phyloP scores from a whole-genome alignment of 2,797 vertebrate species.

The Clarias laeviceps region DNA sequence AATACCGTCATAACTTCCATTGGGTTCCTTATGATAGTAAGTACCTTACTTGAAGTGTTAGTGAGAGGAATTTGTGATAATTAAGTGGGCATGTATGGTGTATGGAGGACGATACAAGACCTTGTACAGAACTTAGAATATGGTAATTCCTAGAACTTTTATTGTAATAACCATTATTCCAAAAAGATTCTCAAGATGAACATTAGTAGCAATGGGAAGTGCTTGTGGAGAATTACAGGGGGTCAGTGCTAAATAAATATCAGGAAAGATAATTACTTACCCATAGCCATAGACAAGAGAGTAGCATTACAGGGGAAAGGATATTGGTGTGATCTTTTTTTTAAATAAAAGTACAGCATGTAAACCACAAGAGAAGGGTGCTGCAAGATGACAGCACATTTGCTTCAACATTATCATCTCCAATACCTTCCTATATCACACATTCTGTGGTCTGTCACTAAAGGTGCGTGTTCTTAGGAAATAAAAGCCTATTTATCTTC shows the following conservation, averaged over 20 bases:
- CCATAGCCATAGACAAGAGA: slow-evolving; percentile 28
- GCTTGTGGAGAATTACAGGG: slow-evolving; percentile 27
- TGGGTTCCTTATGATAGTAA: slow-evolving; percentile 30
- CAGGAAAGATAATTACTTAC: slow-evolving; percentile 44
- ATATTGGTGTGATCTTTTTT: slow-evolving; percentile 41
- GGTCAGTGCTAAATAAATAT: slow-evolving; percentile 30
- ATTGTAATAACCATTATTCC: not conserved
- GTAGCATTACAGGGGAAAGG: slow-evolving; percentile 41
- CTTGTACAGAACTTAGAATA: not conserved
- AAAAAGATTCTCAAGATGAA: slow-evolving; percentile 10
- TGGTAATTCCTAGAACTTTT: not conserved
- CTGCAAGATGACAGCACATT: slow-evolving; percentile 25
- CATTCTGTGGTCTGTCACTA: not conserved
- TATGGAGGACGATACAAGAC: slow-evolving; percentile 1
- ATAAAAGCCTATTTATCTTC: not conserved
- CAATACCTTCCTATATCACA: not conserved
- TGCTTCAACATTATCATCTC: too few relatives aligned
- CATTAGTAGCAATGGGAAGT: slow-evolving; percentile 37
- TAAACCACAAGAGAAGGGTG: slow-evolving; percentile 23
- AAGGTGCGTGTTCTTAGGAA: not conserved
- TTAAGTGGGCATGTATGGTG: slow-evolving; percentile 7
- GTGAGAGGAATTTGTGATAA: slow-evolving; percentile 24
- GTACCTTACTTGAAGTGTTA: slow-evolving; percentile 42
- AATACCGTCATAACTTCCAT: slow-evolving; percentile 37
- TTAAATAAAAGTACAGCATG: slow-evolving; percentile 18